phyloP scores from a whole-genome alignment of 2,113 vertebrate species.

The Charadrius vociferus region DNA sequence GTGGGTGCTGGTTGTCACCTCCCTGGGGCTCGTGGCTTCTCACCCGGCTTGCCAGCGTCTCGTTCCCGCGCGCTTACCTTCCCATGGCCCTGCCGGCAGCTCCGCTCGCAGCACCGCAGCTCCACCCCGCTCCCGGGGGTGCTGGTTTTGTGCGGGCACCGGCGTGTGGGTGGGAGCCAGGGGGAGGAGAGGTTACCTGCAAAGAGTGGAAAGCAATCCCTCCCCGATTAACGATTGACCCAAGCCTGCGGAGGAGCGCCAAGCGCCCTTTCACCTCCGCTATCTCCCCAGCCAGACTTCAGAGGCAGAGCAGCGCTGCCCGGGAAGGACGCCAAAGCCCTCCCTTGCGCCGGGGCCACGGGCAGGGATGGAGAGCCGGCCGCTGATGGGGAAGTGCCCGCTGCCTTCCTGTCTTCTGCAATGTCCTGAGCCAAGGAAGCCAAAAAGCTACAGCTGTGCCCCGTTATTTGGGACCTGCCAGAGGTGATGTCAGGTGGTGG shows the following conservation, averaged over 20 bases:
- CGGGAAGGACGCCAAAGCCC: constrained; percentile 41
- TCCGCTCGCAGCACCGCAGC: neutral
- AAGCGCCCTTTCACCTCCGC: constrained; percentile 51
- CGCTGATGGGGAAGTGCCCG: neutral
- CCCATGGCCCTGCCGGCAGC: neutral
- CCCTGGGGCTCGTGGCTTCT: neutral
- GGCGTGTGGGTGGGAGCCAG: neutral
- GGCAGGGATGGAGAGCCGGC: neutral
- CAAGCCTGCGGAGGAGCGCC: neutral
- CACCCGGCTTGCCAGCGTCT: neutral
- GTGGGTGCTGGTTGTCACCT: neutral
- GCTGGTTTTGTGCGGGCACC: constrained; percentile 9
- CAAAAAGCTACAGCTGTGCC: neutral
- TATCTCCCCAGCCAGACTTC: constrained; percentile 31
- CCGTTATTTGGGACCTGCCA: neutral
- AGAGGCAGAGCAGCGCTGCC: neutral
- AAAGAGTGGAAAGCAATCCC: constrained; percentile 30
- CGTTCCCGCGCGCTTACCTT: neutral
- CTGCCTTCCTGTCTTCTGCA: neutral
- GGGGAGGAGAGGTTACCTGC: constrained; percentile 51
- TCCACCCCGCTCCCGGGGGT: neutral
- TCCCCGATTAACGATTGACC: constrained; percentile 62
- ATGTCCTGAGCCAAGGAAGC: neutral
- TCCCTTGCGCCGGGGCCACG: neutral
- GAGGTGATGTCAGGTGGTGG: neutral